phyloP scores from a whole-genome alignment of 2,797 vertebrate genomes.

The Pipistrellus kuhlii region DNA sequence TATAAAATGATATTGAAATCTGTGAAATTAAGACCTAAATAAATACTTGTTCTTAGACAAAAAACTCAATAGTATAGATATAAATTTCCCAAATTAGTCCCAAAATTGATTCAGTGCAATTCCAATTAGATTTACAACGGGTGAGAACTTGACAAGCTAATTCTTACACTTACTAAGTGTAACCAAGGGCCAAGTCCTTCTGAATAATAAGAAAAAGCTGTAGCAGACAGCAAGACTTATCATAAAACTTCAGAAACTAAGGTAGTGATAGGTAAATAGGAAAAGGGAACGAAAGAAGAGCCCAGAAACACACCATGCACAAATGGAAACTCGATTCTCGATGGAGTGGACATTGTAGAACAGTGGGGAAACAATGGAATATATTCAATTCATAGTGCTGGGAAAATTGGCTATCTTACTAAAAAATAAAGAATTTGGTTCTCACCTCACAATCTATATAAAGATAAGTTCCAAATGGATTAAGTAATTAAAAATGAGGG shows the following conservation, averaged over 20 bases:
- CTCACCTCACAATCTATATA: background rate
- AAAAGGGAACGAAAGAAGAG: background rate
- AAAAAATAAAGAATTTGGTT: background rate
- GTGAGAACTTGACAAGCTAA: constrained; percentile 20
- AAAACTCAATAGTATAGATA: constrained; percentile 26
- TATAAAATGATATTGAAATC: constrained; percentile 56
- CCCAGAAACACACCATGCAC: background rate
- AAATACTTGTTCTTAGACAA: constrained; percentile 58
- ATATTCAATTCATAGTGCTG: background rate
- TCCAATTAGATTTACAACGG: constrained; percentile 13
- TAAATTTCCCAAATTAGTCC: constrained; percentile 30
- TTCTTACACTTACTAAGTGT: background rate
- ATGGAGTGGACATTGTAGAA: background rate
- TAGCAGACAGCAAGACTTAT: background rate
- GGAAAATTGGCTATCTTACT: background rate
- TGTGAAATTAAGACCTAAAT: constrained; percentile 28
- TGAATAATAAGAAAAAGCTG: background rate
- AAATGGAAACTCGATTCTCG: background rate
- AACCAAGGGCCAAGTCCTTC: constrained; percentile 1
- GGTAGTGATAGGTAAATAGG: background rate
- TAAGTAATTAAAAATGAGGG: constrained; percentile 23
- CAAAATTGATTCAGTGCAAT: background rate
- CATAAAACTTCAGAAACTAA: constrained; percentile 28
- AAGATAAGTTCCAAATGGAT: constrained; percentile 4
- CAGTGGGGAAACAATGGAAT: background rate